These are phyloP conservation scores for Acholoe squamosa DNA, from an alignment of 2,888 invertebrate species.

Conservation along the genomic window DNA sequence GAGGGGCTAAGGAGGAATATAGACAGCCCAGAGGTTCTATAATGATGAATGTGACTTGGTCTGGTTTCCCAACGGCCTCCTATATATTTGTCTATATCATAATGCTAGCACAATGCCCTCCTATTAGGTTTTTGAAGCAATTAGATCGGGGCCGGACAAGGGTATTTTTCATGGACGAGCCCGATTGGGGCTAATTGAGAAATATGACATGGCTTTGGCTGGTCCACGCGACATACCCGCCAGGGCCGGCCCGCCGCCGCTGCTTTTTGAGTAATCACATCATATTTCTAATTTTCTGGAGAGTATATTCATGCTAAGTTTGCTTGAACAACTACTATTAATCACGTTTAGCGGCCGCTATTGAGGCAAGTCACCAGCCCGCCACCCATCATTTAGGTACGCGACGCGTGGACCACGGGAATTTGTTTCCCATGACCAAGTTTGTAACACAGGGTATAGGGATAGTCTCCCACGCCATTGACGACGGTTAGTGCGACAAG, in stretches of 20 bases:
- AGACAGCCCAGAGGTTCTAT: neutral
- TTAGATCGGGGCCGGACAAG: constrained; percentile 43
- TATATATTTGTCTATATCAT: constrained; percentile 60
- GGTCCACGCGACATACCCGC: neutral
- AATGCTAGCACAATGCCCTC: constrained; percentile 57
- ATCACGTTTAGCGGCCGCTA: constrained; percentile 31
- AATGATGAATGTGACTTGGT: constrained; percentile 44
- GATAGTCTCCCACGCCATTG: neutral
- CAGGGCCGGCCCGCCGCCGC: neutral
- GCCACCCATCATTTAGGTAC: constrained; percentile 45
- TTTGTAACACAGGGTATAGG: neutral
- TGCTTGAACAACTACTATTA: constrained; percentile 49
- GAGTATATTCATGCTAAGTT: constrained; percentile 57
- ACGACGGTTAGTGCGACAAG: neutral
- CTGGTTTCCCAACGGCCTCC: neutral
- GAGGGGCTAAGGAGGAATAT: neutral
- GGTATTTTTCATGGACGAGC: constrained; percentile 53
- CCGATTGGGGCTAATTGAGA: constrained; percentile 55
- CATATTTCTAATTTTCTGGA: constrained; percentile 57
- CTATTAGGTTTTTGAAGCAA: constrained; percentile 61
- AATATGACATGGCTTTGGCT: constrained; percentile 52
- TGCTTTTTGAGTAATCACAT: constrained; percentile 41
- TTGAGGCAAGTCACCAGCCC: constrained; percentile 46
- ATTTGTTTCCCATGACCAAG: constrained; percentile 33
- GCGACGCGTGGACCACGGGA: constrained; percentile 28